Percentiles rank a stretch among this genome's conserved stretches.
These are phyloP conservation scores for Glyphotaelius pellucidus DNA, from an alignment of 2,888 invertebrate genomes.

Conservation along the genomic window DNA sequence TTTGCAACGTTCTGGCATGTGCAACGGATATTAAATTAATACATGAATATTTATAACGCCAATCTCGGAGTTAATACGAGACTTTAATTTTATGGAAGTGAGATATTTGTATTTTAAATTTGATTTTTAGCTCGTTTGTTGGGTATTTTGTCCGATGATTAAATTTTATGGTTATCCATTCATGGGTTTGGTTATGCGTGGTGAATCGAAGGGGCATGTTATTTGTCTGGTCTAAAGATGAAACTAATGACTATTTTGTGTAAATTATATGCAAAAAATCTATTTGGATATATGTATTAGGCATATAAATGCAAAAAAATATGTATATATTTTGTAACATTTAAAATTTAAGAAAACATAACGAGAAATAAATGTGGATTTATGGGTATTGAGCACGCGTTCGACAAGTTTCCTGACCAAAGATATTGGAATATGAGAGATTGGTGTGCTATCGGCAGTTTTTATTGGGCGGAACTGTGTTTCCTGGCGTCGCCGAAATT, in stretches of 20 bases:
- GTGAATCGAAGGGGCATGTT: neutral
- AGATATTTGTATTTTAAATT: slow-evolving; percentile 33
- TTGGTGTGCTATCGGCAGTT: too few species aligned
- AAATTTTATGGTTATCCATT: neutral
- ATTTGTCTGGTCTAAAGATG: neutral
- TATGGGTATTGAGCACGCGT: neutral
- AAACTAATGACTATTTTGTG: neutral
- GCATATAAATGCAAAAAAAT: neutral
- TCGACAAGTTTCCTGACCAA: neutral
- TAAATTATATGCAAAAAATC: neutral
- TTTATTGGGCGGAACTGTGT: too few species aligned
- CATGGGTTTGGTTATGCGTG: neutral
- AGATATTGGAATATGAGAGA: too few species aligned
- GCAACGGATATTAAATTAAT: slow-evolving; percentile 50
- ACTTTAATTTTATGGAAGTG: slow-evolving; percentile 10
- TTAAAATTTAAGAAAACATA: too few species aligned
- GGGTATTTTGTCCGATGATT: slow-evolving; percentile 2
- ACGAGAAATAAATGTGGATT: neutral
- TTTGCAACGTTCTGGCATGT: slow-evolving; percentile 38
- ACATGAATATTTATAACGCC: slow-evolving; percentile 39
- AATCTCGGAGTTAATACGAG: slow-evolving; percentile 24
- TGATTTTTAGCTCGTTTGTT: slow-evolving; percentile 7
- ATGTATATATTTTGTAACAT: too few species aligned
- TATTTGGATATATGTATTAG: neutral
- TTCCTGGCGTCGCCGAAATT: too few species aligned